Percentiles rank a stretch among this genome's conserved stretches.
These are phyloP conservation scores for Cancer borealis DNA, from an alignment of 2,888 invertebrate species.

Conservation along the genomic window DNA sequence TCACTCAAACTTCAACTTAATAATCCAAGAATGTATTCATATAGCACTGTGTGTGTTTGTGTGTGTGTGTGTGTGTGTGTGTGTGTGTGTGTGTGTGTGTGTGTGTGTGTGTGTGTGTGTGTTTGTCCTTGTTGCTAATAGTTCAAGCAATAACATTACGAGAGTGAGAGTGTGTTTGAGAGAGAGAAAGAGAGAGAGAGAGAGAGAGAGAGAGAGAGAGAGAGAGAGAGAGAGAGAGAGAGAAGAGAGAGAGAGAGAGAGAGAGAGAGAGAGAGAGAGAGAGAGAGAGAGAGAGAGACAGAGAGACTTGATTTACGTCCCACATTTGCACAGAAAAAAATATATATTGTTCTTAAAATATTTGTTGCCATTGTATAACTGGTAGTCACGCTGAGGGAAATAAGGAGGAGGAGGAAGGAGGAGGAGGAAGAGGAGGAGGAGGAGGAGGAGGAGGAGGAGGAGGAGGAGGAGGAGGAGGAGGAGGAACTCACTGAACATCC, in stretches of 20 bases:
- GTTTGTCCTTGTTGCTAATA: background rate
- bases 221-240: conserved; percentile 32
- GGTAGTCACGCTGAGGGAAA: background rate
- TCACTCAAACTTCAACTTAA: background rate
- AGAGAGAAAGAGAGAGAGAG: conserved; percentile 24
- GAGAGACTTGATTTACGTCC: background rate
- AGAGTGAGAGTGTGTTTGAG: background rate
- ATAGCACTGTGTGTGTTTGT: background rate
- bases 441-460: conserved; percentile 24
- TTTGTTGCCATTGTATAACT: background rate
- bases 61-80: conserved; percentile 36
- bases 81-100: conserved; percentile 55
- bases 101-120: conserved; percentile 55
- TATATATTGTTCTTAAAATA: background rate
- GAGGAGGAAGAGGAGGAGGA: conserved; percentile 32
- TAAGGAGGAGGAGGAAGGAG: conserved; percentile 6
- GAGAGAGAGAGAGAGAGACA: too few relatives aligned
- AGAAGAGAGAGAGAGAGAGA: conserved; percentile 9
- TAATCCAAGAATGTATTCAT: background rate
- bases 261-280: background rate
- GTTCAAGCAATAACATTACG: background rate
- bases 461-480: background rate
- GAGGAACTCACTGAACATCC: background rate
- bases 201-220: conserved; percentile 40
- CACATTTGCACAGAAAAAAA: background rate